Evolutionary conservation across 2,888 invertebrate species (phyloP).

Genomic region (Drosophila aldrichi): DNA sequence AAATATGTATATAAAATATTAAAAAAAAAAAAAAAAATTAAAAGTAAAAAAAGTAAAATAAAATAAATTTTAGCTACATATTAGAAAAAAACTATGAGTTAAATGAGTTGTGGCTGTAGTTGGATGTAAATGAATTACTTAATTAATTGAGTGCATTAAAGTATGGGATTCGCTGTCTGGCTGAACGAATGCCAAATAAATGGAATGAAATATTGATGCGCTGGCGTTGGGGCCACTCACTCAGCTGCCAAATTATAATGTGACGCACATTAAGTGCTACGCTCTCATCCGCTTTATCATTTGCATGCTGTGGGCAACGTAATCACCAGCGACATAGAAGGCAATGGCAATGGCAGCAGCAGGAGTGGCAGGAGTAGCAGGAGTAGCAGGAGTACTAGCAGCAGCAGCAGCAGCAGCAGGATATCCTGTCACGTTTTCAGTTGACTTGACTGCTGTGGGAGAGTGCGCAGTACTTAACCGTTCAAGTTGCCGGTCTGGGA

Average conservation of each 20-base stretch:
- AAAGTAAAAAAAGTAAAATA: too few relatives aligned
- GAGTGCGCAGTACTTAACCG: conserved; percentile 75
- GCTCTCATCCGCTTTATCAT: conserved; percentile 56
- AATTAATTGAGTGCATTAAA: conserved; percentile 50
- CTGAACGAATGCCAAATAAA: conserved; percentile 34
- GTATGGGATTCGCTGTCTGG: conserved; percentile 28
- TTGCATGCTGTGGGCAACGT: conserved; percentile 55
- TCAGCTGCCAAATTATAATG: conserved; percentile 75
- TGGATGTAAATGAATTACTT: conserved; percentile 29
- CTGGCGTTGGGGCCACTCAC: conserved; percentile 42
- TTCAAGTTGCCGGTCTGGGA: conserved; percentile 72
- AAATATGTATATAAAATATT: background rate
- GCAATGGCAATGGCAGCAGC: background rate
- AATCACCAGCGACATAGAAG: conserved; percentile 37
- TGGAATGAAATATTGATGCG: conserved; percentile 51
- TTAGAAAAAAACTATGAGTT: conserved; percentile 16
- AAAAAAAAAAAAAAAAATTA: background rate
- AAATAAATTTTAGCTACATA: conserved; percentile 29
- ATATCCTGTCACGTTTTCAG: conserved; percentile 80
- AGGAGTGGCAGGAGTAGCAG: background rate
- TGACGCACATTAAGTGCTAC: conserved; percentile 71
- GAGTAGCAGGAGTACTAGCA: too few relatives aligned
- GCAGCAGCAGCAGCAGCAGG: conserved; percentile 50
- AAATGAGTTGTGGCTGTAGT: conserved; percentile 16
- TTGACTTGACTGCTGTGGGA: conserved; percentile 74